phyloP scores from a whole-genome alignment of 2,797 vertebrate genomes.

The Oreochromis grahami region DNA sequence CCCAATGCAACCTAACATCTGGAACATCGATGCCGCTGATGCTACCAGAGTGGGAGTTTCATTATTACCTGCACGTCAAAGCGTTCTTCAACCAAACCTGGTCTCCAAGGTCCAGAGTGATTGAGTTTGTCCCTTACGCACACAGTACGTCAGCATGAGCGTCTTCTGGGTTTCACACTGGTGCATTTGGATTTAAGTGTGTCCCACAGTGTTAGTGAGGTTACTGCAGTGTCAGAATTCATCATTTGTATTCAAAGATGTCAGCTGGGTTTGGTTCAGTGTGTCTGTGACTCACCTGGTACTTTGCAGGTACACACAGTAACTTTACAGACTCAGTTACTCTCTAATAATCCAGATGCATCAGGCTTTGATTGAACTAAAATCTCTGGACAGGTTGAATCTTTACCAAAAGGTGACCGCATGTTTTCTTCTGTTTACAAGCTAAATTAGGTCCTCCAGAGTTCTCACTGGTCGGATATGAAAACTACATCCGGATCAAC shows the following conservation, averaged over 20 bases:
- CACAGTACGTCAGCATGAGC: constrained; percentile 36
- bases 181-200: not conserved
- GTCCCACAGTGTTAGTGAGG: not conserved
- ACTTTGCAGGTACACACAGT: too few relatives aligned
- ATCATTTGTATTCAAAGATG: too few relatives aligned
- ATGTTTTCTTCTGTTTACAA: constrained; percentile 10
- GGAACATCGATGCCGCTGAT: not conserved
- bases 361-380: not conserved
- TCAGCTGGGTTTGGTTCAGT: too few relatives aligned
- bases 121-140: fast-evolving
- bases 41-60: fast-evolving
- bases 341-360: too few relatives aligned
- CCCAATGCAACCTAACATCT: not conserved
- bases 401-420: not conserved
- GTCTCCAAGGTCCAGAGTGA: fast-evolving
- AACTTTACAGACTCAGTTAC: too few relatives aligned
- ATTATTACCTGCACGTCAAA: not conserved
- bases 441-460: constrained; percentile 53
- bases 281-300: too few relatives aligned
- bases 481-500: constrained; percentile 44
- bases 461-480: constrained; percentile 48
- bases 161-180: not conserved
- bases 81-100: not conserved
- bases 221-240: too few relatives aligned
- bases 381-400: not conserved